A percentile compares a stretch with the other conserved stretches of the same genome.
phyloP scores from a whole-genome alignment of 1,140 invertebrate genomes.

The Coelopa frigida region DNA sequence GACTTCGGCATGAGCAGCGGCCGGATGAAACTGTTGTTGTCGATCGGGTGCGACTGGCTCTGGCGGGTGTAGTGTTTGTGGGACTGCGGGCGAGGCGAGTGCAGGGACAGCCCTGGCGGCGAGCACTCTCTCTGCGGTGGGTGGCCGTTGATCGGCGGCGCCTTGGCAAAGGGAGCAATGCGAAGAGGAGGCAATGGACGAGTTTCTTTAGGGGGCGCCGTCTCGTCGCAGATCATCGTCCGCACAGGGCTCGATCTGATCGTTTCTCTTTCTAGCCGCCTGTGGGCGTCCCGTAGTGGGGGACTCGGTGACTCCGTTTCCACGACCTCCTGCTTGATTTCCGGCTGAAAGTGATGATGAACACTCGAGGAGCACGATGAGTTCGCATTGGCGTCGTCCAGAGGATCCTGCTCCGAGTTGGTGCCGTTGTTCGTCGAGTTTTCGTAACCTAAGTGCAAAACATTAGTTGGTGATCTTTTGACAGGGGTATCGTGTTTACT shows the following conservation, averaged over 20 bases:
- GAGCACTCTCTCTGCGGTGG: too few species aligned
- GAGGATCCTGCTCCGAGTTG: constrained; percentile 18
- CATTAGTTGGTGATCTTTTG: background rate
- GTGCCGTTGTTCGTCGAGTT: constrained; percentile 13
- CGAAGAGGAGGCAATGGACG: constrained; percentile 20
- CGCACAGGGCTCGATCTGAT: constrained; percentile 1
- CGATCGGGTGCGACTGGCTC: background rate
- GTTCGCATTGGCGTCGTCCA: constrained; percentile 15
- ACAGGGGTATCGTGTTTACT: background rate
- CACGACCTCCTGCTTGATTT: constrained; percentile 32
- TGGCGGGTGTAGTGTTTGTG: background rate
- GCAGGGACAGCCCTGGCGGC: too few species aligned
- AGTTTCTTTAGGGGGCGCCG: background rate
- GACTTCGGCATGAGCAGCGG: constrained; percentile 28
- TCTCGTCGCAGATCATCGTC: background rate
- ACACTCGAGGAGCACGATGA: constrained; percentile 10
- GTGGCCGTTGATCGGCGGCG: too few species aligned
- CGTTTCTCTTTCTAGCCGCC: background rate
- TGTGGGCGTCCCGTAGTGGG: background rate
- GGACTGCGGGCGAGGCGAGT: background rate
- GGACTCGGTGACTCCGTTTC: constrained; percentile 21
- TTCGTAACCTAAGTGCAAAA: constrained; percentile 26
- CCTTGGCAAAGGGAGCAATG: constrained; percentile 23
- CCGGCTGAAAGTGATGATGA: constrained; percentile 24
- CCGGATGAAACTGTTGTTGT: background rate